Evolutionary conservation across 2,113 vertebrate genomes (phyloP), one percentile per base, ranked within the genome.

Genomic region (Nerophis lumbriciformis): DNA sequence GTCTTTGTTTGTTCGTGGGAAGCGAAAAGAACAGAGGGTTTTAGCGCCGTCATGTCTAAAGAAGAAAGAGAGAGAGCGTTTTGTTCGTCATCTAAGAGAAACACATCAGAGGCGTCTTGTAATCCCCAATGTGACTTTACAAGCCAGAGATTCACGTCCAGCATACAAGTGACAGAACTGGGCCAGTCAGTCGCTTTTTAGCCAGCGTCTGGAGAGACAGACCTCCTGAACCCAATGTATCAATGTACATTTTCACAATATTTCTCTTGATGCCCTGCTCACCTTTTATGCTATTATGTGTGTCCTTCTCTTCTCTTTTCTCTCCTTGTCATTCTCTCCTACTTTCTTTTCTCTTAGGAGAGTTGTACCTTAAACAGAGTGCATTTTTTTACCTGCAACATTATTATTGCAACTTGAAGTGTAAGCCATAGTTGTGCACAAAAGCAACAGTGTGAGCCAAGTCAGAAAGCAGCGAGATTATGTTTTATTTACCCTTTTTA

Each of bases 71-170:
- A 65, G 63, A 62, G 36, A 66, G 13, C 51, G 47, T 66, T 75
- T 80, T 78, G 72, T 81, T 79, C 69, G 10, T 63, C 48, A 58
- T 38, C 28, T 42, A 66, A 14, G 48, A 64, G 56, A 59, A 61
- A n/a, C 44, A 68, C 39, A 72, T 68, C 55, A 75, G 35, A 76
- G 35, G 48, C 47, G 42, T 69, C 47, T 66, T 75, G 74, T 64
- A 75, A 74, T 78, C 80, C 79, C 83, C 55, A 28, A 48, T 55
- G 79, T 63, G 56, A 77, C 68, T 76, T 83, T 77, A 73, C 69
- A 77, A 73, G 45, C 47, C 51, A 65, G 71, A 65, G 19, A 64
- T 52, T 73, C 58, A 19, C 56, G 67, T 65, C 37, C 58, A 19
- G 57, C 59, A 67, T 65, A 21, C 42, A 42, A 44, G 57, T 61